These are phyloP conservation scores for Sminthurides bifidus DNA, from an alignment of 1,140 invertebrate species.

Conservation along the genomic window DNA sequence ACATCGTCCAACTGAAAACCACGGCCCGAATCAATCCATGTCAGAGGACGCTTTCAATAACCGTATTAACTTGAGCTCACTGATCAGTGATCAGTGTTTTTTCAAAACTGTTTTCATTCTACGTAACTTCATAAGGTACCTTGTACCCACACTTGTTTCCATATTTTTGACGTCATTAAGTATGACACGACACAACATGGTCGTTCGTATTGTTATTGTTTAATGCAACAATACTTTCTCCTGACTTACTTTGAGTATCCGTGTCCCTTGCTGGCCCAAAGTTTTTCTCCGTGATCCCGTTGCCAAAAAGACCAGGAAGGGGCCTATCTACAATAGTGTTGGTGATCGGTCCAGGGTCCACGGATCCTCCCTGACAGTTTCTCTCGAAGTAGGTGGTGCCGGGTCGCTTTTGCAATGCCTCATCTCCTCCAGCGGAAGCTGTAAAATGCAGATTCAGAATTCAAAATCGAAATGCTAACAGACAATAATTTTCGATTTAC, in stretches of 20 bases:
- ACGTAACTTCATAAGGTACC: too few relatives aligned
- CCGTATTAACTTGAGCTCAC: neutral
- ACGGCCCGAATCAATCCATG: neutral
- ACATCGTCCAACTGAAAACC: conserved; percentile 30
- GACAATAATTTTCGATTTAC: too few relatives aligned
- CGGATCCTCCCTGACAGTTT: conserved; percentile 34
- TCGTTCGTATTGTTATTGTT: too few relatives aligned
- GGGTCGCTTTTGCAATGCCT: conserved; percentile 36
- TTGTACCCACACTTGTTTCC: too few relatives aligned
- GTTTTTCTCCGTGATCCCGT: conserved; percentile 16
- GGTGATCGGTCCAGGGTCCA: neutral
- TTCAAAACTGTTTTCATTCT: neutral
- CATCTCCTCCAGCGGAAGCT: conserved; percentile 36
- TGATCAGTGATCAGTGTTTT: neutral
- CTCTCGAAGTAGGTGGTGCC: conserved; percentile 40
- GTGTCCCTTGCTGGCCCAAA: conserved; percentile 21
- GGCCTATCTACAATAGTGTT: conserved; percentile 17
- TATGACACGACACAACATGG: too few relatives aligned
- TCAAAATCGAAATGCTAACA: too few relatives aligned
- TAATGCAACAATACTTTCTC: too few relatives aligned
- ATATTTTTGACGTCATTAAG: too few relatives aligned
- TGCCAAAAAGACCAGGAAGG: conserved; percentile 4
- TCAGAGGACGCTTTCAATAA: neutral
- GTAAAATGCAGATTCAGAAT: conserved; percentile 7
- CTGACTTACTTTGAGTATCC: conserved; percentile 25